Conservation (phyloP, 2,888 invertebrate genomes). For the Drosophila suboccidentalis region DNA sequence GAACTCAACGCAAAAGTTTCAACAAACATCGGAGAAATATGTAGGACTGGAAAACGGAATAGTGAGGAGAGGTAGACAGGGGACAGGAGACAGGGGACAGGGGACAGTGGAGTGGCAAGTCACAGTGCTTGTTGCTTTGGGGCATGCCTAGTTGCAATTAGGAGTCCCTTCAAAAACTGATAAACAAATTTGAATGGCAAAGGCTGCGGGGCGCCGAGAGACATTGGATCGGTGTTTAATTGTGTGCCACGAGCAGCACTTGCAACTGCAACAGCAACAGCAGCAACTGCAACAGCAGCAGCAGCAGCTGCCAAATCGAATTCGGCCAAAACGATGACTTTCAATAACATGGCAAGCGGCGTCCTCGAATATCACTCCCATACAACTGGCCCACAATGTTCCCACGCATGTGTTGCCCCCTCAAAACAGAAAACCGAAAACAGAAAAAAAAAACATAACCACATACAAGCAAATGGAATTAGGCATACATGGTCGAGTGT, state of each 20-base stretch:
- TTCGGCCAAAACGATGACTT: constrained; percentile 37
- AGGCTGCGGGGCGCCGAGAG: constrained; percentile 1
- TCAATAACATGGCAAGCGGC: constrained; percentile 23
- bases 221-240: constrained; percentile 18
- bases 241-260: constrained; percentile 29
- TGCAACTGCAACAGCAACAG: constrained; percentile 9
- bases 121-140: background rate
- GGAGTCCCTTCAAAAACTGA: constrained; percentile 23
- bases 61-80: background rate
- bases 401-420: background rate
- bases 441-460: constrained; percentile 4
- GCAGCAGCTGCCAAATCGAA: constrained; percentile 33
- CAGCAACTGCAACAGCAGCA: constrained; percentile 8
- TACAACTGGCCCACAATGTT: too few species aligned
- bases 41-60: too few species aligned
- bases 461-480: constrained; percentile 60
- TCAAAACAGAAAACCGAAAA: background rate
- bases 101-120: background rate
- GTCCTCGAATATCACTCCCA: constrained; percentile 9
- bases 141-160: constrained; percentile 20
- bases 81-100: background rate
- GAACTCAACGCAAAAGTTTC: background rate
- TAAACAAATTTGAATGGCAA: constrained; percentile 21
- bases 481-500: constrained; percentile 35
- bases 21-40: background rate